These are phyloP conservation scores for Drosophila neonasuta DNA, from an alignment of 2,888 invertebrate genomes.

Conservation along the genomic window DNA sequence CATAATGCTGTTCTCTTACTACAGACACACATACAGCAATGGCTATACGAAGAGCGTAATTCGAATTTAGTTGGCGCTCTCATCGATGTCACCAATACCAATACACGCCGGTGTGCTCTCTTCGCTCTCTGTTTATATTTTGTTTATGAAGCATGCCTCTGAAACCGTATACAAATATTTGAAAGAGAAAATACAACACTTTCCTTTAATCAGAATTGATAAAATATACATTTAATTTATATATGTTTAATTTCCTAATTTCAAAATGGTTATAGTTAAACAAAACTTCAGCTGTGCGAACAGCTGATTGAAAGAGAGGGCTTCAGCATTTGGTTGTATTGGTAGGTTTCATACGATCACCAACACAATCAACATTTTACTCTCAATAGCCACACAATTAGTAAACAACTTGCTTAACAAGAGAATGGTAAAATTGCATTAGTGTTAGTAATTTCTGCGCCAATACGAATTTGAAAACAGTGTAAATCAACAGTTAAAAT, in stretches of 20 bases:
- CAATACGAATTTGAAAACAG: too few species aligned
- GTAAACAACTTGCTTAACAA: not conserved
- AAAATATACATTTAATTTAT: not conserved
- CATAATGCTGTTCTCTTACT: slow-evolving; percentile 6
- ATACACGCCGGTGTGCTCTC: not conserved
- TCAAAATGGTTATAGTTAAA: not conserved
- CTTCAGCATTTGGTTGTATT: not conserved
- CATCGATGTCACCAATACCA: not conserved
- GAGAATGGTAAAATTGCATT: not conserved
- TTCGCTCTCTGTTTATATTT: slow-evolving; percentile 15
- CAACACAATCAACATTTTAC: slow-evolving; percentile 2
- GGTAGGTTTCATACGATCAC: not conserved
- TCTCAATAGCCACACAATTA: not conserved
- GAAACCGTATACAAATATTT: not conserved
- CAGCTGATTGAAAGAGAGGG: slow-evolving; percentile 4
- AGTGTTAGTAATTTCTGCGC: not conserved
- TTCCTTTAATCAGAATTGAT: not conserved
- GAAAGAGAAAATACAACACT: not conserved
- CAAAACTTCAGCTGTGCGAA: not conserved
- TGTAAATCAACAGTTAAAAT: not conserved
- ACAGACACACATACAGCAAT: not conserved
- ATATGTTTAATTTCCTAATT: not conserved
- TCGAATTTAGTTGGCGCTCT: not conserved
- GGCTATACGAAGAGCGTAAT: not conserved
- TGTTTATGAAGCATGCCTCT: too few species aligned